These are phyloP conservation scores for Eupristina koningsbergeri DNA, from an alignment of 1,140 invertebrate genomes.

Conservation along the genomic window DNA sequence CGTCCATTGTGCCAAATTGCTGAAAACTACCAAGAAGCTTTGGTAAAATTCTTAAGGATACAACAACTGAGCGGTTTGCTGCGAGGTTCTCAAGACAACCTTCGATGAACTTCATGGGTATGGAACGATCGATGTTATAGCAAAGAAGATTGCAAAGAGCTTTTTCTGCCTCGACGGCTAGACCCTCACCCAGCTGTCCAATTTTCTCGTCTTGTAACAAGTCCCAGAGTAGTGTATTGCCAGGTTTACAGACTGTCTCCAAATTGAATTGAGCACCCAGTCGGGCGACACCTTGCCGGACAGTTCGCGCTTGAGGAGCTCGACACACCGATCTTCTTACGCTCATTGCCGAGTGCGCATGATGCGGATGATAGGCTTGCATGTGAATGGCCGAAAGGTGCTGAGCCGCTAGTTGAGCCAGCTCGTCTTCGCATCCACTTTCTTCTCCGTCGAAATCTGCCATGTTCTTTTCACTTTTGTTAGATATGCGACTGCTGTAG, in stretches of 20 bases:
- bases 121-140: conserved; percentile 89
- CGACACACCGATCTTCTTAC: conserved; percentile 64
- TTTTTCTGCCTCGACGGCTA: conserved; percentile 93
- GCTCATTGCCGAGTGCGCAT: conserved; percentile 61
- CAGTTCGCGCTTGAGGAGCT: conserved; percentile 57
- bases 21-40: conserved; percentile 94
- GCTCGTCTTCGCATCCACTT: conserved; percentile 89
- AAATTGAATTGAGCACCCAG: conserved; percentile 78
- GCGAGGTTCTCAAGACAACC: conserved; percentile 93
- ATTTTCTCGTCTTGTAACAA: conserved; percentile 93
- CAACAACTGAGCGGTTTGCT: conserved; percentile 88
- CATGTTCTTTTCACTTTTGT: conserved; percentile 95
- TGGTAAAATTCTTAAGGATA: conserved; percentile 89
- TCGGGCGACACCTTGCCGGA: conserved; percentile 62
- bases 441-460: conserved; percentile 96
- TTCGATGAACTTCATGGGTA: conserved; percentile 95
- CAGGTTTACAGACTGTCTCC: conserved; percentile 88
- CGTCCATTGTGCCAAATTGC: conserved; percentile 87
- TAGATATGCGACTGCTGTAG: conserved; percentile 90
- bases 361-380: conserved; percentile 69
- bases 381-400: conserved; percentile 71
- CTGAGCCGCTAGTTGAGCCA: conserved; percentile 82
- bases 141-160: conserved; percentile 90
- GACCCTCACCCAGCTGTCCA: conserved; percentile 86
- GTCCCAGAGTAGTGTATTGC: conserved; percentile 94